Base-by-base conservation (phyloP, 2,797 vertebrate genomes). In the Sebastes taczanowskii region DNA sequence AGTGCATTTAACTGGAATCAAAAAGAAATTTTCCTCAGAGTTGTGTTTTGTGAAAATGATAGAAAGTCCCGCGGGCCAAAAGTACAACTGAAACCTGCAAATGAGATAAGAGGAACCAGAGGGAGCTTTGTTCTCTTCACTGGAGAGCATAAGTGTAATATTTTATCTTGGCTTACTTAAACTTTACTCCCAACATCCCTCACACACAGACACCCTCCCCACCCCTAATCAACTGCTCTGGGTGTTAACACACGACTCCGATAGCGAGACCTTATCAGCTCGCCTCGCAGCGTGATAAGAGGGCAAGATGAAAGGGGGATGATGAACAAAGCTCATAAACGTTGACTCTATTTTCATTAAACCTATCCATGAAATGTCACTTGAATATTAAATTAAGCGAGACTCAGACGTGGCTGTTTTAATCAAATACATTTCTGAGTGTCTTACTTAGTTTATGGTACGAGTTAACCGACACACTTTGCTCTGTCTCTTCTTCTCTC, bases 261-360 rank as follows among this genome's bases (percentile, higher is more conserved):
- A 84, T 69, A 62, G 49, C n/a, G 59, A 76, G 84, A 74, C 25
- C 63, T 74, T 79, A 86, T 91, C 86, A 74, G 76, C 79, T 74
- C 2, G 0, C 65, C 81, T 78, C 5, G 0, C 63, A 52, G 66
- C 9, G 14, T 58, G 84, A 87, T 84, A 78, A 74, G 69, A 74
- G 71, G 63, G 5, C 23, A 27, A 73, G 69, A 89, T 89, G 64
- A 85, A 81, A 86, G 63, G 46, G 38, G 42, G 60, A 27, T 62
- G 58, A 72, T 85, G 80, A 91, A 82, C 68, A 81, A 89, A 84
- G 77, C 71, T 73, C 75, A 46, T 74, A 84, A 89, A 83, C 74
- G 82, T 23, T 71, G 69, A 69, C 38, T 87, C 62, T 71, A 29
- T 83, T 87, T 84, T 70, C 71, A 84, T 80, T 71, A 55, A 85